A percentile compares a stretch with the other conserved stretches of the same genome.
These are phyloP conservation scores for Girardinus metallicus DNA, from an alignment of 2,797 vertebrate species.

Conservation along the genomic window DNA sequence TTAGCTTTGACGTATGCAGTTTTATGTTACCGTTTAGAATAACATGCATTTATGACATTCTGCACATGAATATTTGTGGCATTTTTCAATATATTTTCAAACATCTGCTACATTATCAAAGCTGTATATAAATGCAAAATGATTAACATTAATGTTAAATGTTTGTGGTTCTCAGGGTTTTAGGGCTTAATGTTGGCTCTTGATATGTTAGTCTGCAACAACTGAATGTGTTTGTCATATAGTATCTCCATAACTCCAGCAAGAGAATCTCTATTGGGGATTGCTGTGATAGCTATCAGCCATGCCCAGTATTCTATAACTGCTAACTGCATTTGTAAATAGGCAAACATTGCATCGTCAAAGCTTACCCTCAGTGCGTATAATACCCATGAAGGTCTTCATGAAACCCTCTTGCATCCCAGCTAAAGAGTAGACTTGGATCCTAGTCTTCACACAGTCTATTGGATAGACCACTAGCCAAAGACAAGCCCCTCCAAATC, in stretches of 20 bases:
- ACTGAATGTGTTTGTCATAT: neutral
- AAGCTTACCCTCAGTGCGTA: conserved; percentile 85
- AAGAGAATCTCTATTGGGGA: neutral
- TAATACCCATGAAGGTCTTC: conserved; percentile 82
- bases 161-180: neutral
- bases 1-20: neutral
- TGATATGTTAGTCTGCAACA: neutral
- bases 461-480: conserved; percentile 93
- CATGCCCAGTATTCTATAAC: neutral
- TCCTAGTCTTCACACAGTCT: conserved; percentile 94
- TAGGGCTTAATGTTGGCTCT: neutral
- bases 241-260: neutral
- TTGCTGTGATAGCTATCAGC: neutral
- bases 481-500: conserved; percentile 90
- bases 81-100: neutral
- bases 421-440: conserved; percentile 93
- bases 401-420: conserved; percentile 89
- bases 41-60: neutral
- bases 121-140: neutral
- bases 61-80: neutral
- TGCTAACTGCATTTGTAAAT: neutral
- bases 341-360: neutral
- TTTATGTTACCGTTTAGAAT: neutral
- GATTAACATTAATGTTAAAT: neutral
- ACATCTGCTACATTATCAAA: neutral